These are phyloP conservation scores for Cossypha heuglini DNA, from an alignment of 2,797 vertebrate species.

Conservation along the genomic window DNA sequence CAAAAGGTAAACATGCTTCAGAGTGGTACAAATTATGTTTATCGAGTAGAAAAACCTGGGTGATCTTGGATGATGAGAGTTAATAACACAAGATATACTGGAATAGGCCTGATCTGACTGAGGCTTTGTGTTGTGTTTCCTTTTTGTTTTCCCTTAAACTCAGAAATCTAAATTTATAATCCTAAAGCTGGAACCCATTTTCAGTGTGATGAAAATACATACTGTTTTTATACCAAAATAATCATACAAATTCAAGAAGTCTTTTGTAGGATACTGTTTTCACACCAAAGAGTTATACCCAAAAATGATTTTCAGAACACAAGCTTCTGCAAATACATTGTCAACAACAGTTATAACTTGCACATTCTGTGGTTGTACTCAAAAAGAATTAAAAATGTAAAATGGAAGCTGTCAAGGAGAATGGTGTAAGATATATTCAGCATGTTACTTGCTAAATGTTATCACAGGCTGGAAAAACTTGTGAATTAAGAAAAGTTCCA, in stretches of 20 bases:
- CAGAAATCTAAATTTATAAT: background rate
- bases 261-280: background rate
- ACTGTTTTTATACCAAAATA: background rate
- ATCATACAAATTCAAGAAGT: background rate
- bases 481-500: background rate
- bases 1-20: background rate
- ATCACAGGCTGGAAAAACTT: background rate
- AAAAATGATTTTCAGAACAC: background rate
- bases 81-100: background rate
- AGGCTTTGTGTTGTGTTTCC: background rate
- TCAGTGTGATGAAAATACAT: background rate
- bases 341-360: background rate
- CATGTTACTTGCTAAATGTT: background rate
- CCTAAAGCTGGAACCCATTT: background rate
- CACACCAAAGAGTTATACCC: background rate
- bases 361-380: background rate
- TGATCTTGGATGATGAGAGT: background rate
- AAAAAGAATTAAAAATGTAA: background rate
- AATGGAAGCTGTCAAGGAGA: background rate
- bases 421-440: background rate
- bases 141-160: background rate
- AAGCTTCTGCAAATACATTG: background rate
- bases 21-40: background rate
- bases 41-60: background rate
- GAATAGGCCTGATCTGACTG: background rate